Percentiles rank a stretch among this genome's conserved stretches.
phyloP scores from a whole-genome alignment of 2,888 invertebrate genomes.

The Oxyteleia sp. region DNA sequence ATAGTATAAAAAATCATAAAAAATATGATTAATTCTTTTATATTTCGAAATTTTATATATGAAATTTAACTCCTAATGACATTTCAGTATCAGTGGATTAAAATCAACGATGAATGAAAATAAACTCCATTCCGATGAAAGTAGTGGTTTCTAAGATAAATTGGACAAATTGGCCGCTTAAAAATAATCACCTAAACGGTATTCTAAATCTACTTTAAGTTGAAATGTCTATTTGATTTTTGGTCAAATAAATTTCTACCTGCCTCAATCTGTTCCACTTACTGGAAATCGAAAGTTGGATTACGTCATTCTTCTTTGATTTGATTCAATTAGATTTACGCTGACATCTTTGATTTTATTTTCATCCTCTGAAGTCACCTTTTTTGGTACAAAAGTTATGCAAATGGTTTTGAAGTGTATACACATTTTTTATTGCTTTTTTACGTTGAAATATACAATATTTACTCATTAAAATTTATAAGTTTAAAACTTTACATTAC shows the following conservation, averaged over 20 bases:
- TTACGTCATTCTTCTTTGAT: slow-evolving; percentile 1
- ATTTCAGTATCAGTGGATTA: too few relatives aligned
- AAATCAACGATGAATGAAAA: too few relatives aligned
- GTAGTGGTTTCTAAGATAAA: too few relatives aligned
- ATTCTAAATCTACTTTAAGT: too few relatives aligned
- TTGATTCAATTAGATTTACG: neutral
- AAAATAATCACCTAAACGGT: too few relatives aligned
- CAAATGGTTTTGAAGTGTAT: neutral
- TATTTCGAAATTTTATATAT: too few relatives aligned
- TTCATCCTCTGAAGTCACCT: neutral
- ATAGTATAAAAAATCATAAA: too few relatives aligned
- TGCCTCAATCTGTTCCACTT: neutral
- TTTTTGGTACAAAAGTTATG: neutral
- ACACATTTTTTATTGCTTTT: neutral
- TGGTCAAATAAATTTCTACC: neutral
- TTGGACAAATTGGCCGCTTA: too few relatives aligned
- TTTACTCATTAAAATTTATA: neutral
- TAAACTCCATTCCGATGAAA: too few relatives aligned
- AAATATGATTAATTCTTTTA: too few relatives aligned
- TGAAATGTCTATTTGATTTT: neutral
- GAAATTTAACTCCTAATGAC: too few relatives aligned
- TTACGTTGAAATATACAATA: neutral
- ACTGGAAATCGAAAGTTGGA: neutral
- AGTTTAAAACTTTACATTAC: neutral
- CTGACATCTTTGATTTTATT: neutral